A percentile compares a stretch with the other conserved stretches of the same genome.
Evolutionary conservation across 1,140 invertebrate species (phyloP).

Genomic region (Dendroctonus valens): DNA sequence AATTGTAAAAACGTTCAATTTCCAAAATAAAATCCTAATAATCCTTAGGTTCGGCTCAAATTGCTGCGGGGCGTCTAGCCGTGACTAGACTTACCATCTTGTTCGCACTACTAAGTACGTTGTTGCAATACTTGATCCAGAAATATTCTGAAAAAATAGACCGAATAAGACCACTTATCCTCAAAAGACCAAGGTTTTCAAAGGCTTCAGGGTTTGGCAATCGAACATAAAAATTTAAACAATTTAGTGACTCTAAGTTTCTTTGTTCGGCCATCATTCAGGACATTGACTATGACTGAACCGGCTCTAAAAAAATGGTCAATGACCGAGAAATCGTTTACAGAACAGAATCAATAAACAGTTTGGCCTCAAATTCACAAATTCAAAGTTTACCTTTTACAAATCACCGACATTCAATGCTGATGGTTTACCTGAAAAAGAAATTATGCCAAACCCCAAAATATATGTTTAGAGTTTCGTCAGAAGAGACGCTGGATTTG

Average conservation of each 20-base stretch:
- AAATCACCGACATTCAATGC: conserved; percentile 9
- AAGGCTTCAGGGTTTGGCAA: conserved; percentile 28
- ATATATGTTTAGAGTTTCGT: not conserved
- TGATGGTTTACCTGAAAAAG: conserved; percentile 20
- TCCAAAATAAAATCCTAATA: conserved; percentile 4
- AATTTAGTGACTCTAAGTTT: too few relatives aligned
- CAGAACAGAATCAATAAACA: too few relatives aligned
- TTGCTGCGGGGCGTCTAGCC: conserved; percentile 46
- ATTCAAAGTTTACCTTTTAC: conserved; percentile 10
- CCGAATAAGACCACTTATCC: conserved; percentile 46
- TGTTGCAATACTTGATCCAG: conserved; percentile 50
- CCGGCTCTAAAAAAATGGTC: too few relatives aligned
- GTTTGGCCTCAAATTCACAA: not conserved
- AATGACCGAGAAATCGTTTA: too few relatives aligned
- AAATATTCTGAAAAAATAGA: conserved; percentile 52
- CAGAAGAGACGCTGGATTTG: too few relatives aligned
- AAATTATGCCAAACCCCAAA: conserved; percentile 30
- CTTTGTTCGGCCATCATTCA: too few relatives aligned
- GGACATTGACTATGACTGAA: too few relatives aligned
- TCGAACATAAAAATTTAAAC: too few relatives aligned
- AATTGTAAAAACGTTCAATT: conserved; percentile 2
- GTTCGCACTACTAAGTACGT: conserved; percentile 46
- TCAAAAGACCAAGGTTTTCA: conserved; percentile 12
- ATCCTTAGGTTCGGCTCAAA: conserved; percentile 14
- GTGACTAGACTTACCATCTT: conserved; percentile 51